Conservation (phyloP, 2,797 vertebrate genomes). For the Syngnathus rostellatus region DNA sequence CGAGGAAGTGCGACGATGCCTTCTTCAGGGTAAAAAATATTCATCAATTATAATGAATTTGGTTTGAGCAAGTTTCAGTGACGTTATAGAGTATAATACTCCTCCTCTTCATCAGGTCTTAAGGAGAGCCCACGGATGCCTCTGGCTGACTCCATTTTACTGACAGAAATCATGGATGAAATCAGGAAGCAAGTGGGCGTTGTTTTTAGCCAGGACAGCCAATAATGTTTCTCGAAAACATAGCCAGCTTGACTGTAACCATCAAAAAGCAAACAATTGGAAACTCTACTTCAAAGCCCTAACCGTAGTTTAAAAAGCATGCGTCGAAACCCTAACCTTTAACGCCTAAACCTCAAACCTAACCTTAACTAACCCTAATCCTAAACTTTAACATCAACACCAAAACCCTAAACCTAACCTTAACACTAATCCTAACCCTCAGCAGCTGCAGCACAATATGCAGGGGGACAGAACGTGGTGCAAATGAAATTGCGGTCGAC, state of each 20-base stretch:
- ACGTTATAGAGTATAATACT: background rate
- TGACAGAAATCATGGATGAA: slow-evolving; percentile 60
- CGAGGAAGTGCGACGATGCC: slow-evolving; percentile 62
- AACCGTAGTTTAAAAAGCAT: no score
- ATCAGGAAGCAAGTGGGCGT: slow-evolving; percentile 59
- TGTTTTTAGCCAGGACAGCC: slow-evolving; percentile 51
- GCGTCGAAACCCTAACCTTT: no score
- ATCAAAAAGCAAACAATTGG: slow-evolving; percentile 4
- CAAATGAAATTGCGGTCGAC: no score
- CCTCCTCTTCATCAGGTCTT: slow-evolving; percentile 34
- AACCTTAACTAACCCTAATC: no score
- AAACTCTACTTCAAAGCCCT: no score
- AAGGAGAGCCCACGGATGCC: slow-evolving; percentile 57
- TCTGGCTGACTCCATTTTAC: slow-evolving; percentile 53
- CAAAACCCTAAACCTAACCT: no score
- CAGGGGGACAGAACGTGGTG: no score
- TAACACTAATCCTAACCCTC: no score
- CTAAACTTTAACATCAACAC: no score
- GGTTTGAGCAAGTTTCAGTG: slow-evolving; percentile 1
- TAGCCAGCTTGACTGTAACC: slow-evolving; percentile 15
- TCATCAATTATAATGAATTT: background rate
- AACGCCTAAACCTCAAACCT: no score
- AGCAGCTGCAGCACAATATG: no score
- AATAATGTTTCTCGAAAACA: slow-evolving; percentile 35
- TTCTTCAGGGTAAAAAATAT: slow-evolving; percentile 59